phyloP scores from a whole-genome alignment of 2,113 vertebrate species.

The Bubo bubo region DNA sequence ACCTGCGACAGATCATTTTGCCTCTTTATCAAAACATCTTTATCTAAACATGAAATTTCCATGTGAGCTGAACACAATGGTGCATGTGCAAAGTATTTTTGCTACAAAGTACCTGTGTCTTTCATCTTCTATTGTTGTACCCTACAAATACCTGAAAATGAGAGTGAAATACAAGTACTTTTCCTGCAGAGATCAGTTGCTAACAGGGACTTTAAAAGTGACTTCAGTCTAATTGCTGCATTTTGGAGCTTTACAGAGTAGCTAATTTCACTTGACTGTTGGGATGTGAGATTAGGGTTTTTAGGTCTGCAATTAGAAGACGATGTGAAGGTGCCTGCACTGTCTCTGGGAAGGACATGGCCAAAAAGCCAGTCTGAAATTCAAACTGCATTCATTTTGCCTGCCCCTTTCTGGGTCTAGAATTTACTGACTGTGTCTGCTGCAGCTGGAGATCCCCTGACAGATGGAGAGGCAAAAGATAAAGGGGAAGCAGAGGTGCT shows the following conservation, averaged over 20 bases:
- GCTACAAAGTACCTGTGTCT: neutral
- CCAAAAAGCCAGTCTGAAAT: neutral
- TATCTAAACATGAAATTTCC: neutral
- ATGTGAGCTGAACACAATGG: neutral
- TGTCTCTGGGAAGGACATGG: neutral
- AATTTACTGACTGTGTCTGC: neutral
- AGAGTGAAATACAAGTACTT: neutral
- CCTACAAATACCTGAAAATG: neutral
- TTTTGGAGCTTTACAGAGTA: neutral
- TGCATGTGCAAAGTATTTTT: neutral
- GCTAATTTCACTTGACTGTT: neutral
- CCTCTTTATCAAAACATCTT: neutral
- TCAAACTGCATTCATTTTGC: neutral
- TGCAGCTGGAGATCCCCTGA: neutral
- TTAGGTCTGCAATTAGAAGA: neutral
- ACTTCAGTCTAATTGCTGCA: neutral
- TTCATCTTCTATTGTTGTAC: neutral
- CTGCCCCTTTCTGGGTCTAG: neutral
- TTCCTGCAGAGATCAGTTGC: neutral
- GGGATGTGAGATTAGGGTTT: neutral
- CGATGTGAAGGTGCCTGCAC: neutral
- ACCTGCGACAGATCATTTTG: neutral
- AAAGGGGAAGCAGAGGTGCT: neutral
- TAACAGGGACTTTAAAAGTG: neutral
- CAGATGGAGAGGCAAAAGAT: neutral